These are phyloP conservation scores for Siderastrea radians DNA, from an alignment of 92 coral and sea anemone species.

Conservation along the genomic window DNA sequence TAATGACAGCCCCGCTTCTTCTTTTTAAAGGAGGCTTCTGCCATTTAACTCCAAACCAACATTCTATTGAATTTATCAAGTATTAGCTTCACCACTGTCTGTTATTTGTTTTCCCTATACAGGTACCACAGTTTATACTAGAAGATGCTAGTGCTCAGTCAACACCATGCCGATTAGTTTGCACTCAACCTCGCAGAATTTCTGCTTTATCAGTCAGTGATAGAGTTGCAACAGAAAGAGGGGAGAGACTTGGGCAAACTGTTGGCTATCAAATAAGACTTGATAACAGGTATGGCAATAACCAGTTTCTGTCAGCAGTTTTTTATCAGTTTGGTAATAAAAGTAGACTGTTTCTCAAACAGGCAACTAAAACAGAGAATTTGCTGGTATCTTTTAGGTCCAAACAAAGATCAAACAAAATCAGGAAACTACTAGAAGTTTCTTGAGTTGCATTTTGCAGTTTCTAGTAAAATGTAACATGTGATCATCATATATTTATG, in stretches of 20 bases:
- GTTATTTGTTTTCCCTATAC: neutral
- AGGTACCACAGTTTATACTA: conserved; percentile 96
- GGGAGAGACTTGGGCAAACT: conserved; percentile 94
- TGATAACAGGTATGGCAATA: conserved; percentile 84
- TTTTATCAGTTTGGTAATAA: too few relatives aligned
- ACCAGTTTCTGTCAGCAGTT: neutral
- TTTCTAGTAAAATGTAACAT: too few relatives aligned
- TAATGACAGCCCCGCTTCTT: too few relatives aligned
- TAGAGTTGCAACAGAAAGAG: conserved; percentile 94
- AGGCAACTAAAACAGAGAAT: too few relatives aligned
- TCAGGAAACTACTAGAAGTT: neutral
- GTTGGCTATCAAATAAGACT: conserved; percentile 98
- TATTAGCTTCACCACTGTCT: neutral
- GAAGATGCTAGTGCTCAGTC: conserved; percentile 77
- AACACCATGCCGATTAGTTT: conserved; percentile 90
- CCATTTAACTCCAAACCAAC: too few relatives aligned
- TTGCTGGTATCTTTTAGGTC: too few relatives aligned
- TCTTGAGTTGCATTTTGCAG: neutral
- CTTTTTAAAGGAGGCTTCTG: too few relatives aligned
- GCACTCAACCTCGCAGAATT: conserved; percentile 98
- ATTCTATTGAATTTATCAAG: too few relatives aligned
- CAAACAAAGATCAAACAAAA: too few relatives aligned
- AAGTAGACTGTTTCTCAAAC: too few relatives aligned
- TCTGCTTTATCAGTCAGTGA: conserved; percentile 98
- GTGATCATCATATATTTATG: too few relatives aligned